phyloP scores from a whole-genome alignment of 2,797 vertebrate species.

The Hemibagrus guttatus region DNA sequence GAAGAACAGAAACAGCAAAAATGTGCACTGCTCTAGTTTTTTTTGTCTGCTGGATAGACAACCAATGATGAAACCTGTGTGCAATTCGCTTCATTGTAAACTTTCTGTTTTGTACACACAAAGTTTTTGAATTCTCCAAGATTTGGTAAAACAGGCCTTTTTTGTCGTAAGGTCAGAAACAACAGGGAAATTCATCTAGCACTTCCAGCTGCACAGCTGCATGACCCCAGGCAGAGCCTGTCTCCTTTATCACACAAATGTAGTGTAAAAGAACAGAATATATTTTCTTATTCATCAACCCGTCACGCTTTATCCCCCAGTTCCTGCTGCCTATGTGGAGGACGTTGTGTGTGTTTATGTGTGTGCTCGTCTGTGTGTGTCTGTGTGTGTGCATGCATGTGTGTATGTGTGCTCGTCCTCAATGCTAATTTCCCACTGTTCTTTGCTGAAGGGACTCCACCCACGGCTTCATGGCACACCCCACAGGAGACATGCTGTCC shows the following conservation, averaged over 20 bases:
- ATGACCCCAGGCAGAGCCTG: conserved; percentile 14
- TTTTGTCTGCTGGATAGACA: background rate
- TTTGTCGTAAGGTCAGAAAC: background rate
- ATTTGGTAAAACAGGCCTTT: background rate
- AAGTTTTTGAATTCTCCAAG: background rate
- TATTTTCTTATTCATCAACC: conserved; percentile 39
- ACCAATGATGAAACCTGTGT: conserved; percentile 16
- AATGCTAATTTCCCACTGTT: conserved; percentile 44
- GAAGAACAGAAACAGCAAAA: background rate
- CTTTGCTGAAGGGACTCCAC: conserved; percentile 58
- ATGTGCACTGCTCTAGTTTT: background rate
- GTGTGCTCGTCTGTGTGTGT: background rate
- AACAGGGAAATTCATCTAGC: conserved; percentile 24
- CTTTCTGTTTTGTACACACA: background rate
- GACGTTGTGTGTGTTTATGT: conserved; percentile 1
- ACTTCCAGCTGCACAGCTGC: conserved; percentile 17
- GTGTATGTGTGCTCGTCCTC: background rate
- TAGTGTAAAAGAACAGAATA: conserved; percentile 20
- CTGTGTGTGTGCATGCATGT: background rate
- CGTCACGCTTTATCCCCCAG: conserved; percentile 12
- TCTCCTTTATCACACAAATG: conserved; percentile 25
- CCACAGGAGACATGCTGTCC: conserved; percentile 59
- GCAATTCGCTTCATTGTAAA: background rate
- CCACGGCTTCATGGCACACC: conserved; percentile 54
- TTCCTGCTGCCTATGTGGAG: background rate